These are phyloP conservation scores for Ichneumon xanthorius DNA, from an alignment of 2,888 invertebrate species.

Conservation along the genomic window DNA sequence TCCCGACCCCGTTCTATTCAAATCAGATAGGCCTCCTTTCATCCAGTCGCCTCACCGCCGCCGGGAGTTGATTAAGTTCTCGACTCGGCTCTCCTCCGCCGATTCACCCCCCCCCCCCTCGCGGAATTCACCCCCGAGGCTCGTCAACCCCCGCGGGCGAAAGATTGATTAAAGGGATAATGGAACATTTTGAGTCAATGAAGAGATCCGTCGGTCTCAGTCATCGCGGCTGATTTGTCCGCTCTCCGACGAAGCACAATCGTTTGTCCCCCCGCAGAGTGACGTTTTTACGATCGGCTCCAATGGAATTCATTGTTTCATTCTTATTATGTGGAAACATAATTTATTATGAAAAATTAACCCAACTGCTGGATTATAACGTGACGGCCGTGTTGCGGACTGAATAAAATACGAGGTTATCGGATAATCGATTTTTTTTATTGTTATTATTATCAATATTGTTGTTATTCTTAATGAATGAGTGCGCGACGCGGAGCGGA, in stretches of 20 bases:
- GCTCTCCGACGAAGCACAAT: neutral
- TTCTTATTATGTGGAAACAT: neutral
- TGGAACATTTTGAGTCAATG: slow-evolving; percentile 15
- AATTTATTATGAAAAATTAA: slow-evolving; percentile 6
- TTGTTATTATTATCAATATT: neutral
- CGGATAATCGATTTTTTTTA: slow-evolving; percentile 11
- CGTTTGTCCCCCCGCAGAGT: neutral
- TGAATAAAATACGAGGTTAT: slow-evolving; percentile 15
- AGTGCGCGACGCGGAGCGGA: neutral
- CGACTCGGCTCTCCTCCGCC: slow-evolving; percentile 23
- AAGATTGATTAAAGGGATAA: slow-evolving; percentile 32
- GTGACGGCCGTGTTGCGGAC: neutral
- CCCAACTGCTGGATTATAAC: neutral
- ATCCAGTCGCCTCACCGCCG: slow-evolving; percentile 72
- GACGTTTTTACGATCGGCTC: neutral
- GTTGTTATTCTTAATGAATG: neutral
- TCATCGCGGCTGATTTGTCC: neutral
- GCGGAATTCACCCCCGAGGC: neutral
- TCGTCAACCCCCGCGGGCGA: neutral
- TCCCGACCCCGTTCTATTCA: slow-evolving; percentile 77
- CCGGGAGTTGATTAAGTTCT: slow-evolving; percentile 72
- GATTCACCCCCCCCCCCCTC: neutral
- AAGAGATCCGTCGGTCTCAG: slow-evolving; percentile 12
- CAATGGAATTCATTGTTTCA: slow-evolving; percentile 4
- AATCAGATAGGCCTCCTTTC: slow-evolving; percentile 78